A percentile compares a stretch with the other conserved stretches of the same genome.
Evolutionary conservation across 2,888 invertebrate genomes (phyloP).

Genomic region (Antheraea assamensis): DNA sequence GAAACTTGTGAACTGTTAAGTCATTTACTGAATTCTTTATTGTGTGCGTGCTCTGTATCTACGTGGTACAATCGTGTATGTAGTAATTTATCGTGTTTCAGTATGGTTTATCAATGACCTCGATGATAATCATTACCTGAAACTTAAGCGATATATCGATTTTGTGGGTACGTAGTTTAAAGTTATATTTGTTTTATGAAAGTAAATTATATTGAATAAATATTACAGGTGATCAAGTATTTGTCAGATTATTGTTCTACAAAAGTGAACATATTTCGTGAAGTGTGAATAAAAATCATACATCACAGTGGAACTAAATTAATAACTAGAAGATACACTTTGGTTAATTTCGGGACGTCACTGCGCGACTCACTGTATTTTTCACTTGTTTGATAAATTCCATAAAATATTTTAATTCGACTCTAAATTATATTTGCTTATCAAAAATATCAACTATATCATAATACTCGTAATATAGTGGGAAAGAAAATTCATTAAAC

Average conservation of each 20-base stretch:
- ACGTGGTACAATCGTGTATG: slow-evolving; percentile 12
- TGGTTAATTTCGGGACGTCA: neutral
- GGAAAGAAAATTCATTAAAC: neutral
- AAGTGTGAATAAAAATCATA: neutral
- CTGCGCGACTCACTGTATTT: too few relatives aligned
- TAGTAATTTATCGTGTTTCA: slow-evolving; percentile 11
- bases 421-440: too few relatives aligned
- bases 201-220: neutral
- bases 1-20: neutral
- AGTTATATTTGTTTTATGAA: neutral
- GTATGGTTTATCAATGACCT: slow-evolving; percentile 15
- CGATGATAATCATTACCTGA: slow-evolving; percentile 7
- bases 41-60: slow-evolving; percentile 14
- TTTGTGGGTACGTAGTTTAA: neutral
- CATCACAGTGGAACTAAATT: neutral
- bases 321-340: neutral
- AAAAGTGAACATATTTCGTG: neutral
- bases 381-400: too few relatives aligned
- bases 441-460: too few relatives aligned
- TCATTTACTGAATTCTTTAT: neutral
- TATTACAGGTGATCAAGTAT: neutral
- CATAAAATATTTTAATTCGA: too few relatives aligned
- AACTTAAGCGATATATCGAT: slow-evolving; percentile 11
- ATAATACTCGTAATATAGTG: neutral
- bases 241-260: neutral